Evolutionary conservation across 2,113 vertebrate genomes (phyloP).

Genomic region (Ophthalmolycus amberensis): DNA sequence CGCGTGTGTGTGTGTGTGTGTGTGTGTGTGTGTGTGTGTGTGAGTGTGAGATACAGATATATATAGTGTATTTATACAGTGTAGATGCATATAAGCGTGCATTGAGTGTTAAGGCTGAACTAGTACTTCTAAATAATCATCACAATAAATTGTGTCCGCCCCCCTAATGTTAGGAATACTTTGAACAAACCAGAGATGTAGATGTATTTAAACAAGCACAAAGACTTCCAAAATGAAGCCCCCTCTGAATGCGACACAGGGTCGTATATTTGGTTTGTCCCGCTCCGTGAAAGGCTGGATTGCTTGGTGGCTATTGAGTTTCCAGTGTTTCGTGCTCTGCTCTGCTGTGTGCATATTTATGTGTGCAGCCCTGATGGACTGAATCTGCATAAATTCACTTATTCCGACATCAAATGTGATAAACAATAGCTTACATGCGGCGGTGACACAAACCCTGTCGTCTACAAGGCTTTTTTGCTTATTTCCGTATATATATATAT

Average conservation of each 20-base stretch:
- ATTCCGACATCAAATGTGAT: conserved; percentile 26
- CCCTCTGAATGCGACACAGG: conserved; percentile 66
- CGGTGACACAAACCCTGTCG: not conserved
- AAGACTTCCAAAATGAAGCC: conserved; percentile 58
- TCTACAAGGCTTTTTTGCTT: conserved; percentile 19
- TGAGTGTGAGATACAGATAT: conserved; percentile 3
- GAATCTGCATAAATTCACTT: conserved; percentile 45
- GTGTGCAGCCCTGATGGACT: conserved; percentile 18
- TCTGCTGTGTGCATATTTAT: conserved; percentile 45
- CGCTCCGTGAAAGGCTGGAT: conserved; percentile 60
- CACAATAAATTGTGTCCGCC: conserved; percentile 29
- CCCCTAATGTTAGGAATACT: conserved; percentile 23
- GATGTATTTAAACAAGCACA: conserved; percentile 39
- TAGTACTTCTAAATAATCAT: conserved; percentile 37
- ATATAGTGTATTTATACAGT: not conserved
- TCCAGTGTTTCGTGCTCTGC: conserved; percentile 27
- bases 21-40: conserved; percentile 43
- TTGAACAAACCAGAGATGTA: conserved; percentile 18
- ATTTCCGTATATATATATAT: not conserved
- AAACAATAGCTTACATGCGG: conserved; percentile 15
- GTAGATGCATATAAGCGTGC: conserved; percentile 9
- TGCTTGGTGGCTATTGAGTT: conserved; percentile 36
- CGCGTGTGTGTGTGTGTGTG: conserved; percentile 44
- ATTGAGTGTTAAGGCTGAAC: conserved; percentile 9
- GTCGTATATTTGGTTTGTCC: conserved; percentile 62